These are phyloP conservation scores for Brachionus plicatilis DNA, from an alignment of 1,140 invertebrate species.

Conservation along the genomic window DNA sequence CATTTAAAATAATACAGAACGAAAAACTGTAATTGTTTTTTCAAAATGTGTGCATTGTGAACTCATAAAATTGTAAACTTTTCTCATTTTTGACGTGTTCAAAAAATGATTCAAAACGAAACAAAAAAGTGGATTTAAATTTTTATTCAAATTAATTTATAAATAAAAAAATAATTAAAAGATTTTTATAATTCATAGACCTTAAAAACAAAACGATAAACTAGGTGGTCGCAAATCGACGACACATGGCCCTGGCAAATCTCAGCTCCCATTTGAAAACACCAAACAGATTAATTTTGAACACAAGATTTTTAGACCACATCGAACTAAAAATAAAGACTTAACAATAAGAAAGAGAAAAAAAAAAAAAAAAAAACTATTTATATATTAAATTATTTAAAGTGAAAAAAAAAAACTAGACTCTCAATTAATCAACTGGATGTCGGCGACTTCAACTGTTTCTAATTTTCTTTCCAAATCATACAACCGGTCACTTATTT, in stretches of 20 bases:
- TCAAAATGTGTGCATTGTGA: no score
- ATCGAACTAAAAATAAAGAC: not conserved
- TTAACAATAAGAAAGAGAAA: not conserved
- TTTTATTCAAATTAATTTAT: conserved; percentile 20
- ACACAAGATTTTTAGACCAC: not conserved
- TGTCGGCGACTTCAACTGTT: conserved; percentile 23
- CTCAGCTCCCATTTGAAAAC: not conserved
- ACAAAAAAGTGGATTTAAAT: not conserved
- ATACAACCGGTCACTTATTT: conserved; percentile 32
- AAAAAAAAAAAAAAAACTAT: no score
- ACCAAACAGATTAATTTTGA: not conserved
- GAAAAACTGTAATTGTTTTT: no score
- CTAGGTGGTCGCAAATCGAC: not conserved
- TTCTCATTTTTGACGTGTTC: no score
- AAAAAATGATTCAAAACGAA: not conserved
- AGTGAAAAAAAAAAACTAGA: not conserved
- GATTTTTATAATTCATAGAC: not conserved
- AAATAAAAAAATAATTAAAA: not conserved
- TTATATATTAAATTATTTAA: not conserved
- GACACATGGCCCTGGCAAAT: not conserved
- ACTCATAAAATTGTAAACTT: no score
- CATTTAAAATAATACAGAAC: no score
- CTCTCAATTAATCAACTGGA: conserved; percentile 5
- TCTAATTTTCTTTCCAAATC: conserved; percentile 33
- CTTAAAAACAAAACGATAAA: not conserved